phyloP scores from a whole-genome alignment of 2,888 invertebrate genomes.

The Netelia fuscicornis region DNA sequence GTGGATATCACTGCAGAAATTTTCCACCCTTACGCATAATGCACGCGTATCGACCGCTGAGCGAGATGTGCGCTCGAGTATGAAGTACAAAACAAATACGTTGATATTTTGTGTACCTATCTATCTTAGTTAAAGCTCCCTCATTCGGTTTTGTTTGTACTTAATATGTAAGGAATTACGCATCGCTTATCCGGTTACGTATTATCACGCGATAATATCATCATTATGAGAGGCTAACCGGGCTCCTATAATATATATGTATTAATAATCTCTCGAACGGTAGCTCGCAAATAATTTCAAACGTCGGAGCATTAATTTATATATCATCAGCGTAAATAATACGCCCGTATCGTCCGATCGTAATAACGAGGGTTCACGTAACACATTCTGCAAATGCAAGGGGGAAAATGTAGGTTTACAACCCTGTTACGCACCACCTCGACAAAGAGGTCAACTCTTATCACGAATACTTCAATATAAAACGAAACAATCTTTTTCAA shows the following conservation, averaged over 20 bases:
- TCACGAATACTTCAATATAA: too few species aligned
- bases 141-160: not conserved
- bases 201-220: not conserved
- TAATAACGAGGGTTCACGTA: too few species aligned
- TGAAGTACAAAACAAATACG: conserved; percentile 33
- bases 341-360: too few species aligned
- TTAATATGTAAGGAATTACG: conserved; percentile 8
- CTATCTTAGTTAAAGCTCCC: not conserved
- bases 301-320: not conserved
- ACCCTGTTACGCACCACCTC: too few species aligned
- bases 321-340: not conserved
- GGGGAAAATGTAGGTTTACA: too few species aligned
- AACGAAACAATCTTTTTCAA: too few species aligned
- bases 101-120: not conserved
- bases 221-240: not conserved
- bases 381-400: too few species aligned
- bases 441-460: too few species aligned
- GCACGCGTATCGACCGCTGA: not conserved
- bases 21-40: not conserved
- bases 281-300: not conserved
- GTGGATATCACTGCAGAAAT: not conserved
- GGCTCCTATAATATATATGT: not conserved
- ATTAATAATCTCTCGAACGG: not conserved
- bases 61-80: not conserved
- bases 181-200: not conserved